Percentiles rank a stretch among this genome's conserved stretches.
Evolutionary conservation across 2,113 vertebrate species (phyloP).

Genomic region (Alethe castanea): DNA sequence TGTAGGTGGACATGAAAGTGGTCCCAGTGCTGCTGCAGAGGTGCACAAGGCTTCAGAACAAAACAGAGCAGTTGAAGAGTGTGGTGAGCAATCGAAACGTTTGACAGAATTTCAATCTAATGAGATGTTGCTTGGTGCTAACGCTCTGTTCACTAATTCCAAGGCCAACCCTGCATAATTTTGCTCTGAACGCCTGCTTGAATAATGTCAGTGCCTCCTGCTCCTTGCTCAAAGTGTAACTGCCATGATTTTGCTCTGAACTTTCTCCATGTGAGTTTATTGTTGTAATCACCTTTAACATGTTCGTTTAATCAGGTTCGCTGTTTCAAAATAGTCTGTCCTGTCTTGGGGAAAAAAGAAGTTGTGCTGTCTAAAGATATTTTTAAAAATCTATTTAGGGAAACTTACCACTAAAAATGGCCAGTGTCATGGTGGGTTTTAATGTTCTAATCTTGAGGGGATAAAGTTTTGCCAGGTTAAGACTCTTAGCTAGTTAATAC

Average conservation of each 20-base stretch:
- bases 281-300: constrained; percentile 34
- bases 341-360: not conserved
- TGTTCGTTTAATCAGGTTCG: constrained; percentile 39
- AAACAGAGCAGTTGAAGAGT: constrained; percentile 76
- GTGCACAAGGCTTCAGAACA: constrained; percentile 75
- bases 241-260: constrained; percentile 63
- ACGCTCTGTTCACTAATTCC: constrained; percentile 71
- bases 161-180: constrained; percentile 56
- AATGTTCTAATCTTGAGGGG: not conserved
- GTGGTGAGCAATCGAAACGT: constrained; percentile 83
- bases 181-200: constrained; percentile 73
- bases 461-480: not conserved
- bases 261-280: constrained; percentile 21
- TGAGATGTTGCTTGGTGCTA: constrained; percentile 71
- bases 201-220: constrained; percentile 45
- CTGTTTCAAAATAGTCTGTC: constrained; percentile 21
- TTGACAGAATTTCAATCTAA: constrained; percentile 51
- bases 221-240: constrained; percentile 65
- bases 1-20: constrained; percentile 76
- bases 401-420: not conserved
- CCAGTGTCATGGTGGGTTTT: not conserved
- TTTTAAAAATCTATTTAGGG: not conserved
- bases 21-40: constrained; percentile 73
- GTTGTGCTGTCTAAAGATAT: not conserved
- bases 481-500: not conserved